phyloP scores from a whole-genome alignment of 2,888 invertebrate genomes.

The Microplitis manilae region DNA sequence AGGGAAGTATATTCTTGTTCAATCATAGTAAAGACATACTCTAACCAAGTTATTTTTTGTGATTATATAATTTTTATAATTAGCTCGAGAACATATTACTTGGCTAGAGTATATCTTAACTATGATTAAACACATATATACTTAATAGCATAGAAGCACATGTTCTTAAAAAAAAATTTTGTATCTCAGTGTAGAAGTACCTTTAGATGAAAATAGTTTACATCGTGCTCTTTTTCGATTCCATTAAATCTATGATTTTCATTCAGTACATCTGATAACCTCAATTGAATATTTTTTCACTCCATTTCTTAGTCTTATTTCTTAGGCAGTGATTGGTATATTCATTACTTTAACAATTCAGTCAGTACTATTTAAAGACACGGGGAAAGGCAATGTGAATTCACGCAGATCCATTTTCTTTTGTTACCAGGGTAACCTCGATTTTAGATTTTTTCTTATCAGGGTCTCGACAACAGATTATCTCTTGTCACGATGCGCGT shows the following conservation, averaged over 20 bases:
- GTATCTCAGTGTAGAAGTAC: too few relatives aligned
- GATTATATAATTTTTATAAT: too few relatives aligned
- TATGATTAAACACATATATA: too few relatives aligned
- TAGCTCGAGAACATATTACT: too few relatives aligned
- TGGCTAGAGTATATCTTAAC: too few relatives aligned
- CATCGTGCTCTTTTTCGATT: background rate
- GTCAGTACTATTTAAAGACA: conserved; percentile 20
- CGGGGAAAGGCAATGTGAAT: conserved; percentile 38
- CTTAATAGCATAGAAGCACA: too few relatives aligned
- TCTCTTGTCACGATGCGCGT: conserved; percentile 34
- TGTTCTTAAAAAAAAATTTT: too few relatives aligned
- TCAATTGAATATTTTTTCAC: conserved; percentile 32
- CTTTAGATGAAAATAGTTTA: background rate
- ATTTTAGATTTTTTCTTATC: conserved; percentile 42
- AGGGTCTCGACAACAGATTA: conserved; percentile 39
- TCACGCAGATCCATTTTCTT: conserved; percentile 46
- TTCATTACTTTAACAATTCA: conserved; percentile 14
- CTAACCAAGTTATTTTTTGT: too few relatives aligned
- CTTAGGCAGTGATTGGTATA: background rate
- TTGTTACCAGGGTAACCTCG: conserved; percentile 50
- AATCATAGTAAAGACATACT: too few relatives aligned
- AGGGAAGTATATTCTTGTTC: too few relatives aligned
- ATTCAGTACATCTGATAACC: conserved; percentile 26
- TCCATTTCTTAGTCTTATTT: conserved; percentile 18
- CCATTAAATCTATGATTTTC: conserved; percentile 19